Evolutionary conservation across 2,113 vertebrate genomes (phyloP), one percentile per base, ranked within the genome.

Genomic region (Heterochromis multidens): DNA sequence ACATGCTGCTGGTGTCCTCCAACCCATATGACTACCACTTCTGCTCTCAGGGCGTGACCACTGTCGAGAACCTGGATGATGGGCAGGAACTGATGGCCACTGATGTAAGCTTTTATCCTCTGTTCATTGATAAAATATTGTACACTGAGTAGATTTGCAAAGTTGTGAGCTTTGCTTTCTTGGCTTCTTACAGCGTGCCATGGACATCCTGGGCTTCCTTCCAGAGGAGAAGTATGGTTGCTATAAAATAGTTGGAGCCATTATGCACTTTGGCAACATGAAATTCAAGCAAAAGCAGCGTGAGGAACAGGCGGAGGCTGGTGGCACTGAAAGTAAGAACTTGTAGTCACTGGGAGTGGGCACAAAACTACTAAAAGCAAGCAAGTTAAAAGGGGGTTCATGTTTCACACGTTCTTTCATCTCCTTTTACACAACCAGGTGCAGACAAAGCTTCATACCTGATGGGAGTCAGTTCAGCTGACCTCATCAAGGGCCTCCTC

Each of bases 261-360:
- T 99, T 92, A 97, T 98, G 97, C 98, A 99, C 92, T 99, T 99
- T 0, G 97, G 98, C 85, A 99, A 99, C 95, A 98, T 99, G 98
- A 99, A 98, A 88, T 99, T 99, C 96, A 99, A 98, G 94, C 98
- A 97, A 58, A 99, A 97, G 92, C 98, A 97, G 92, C 95, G 98
- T 2, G 98, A 99, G 54, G 98, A 99, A 92, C 98, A 99, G 95
- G 98, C 97, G 0, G 98, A 99, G 93, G 93, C 97, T 0, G 97
- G 98, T 0, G 97, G 97, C 97, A 99, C 97, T 83, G 98, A 99
- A 96, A 98, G 98, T 99, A 93, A 95, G 88, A 87, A 17, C n/a
- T 11, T 33, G 21, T n/a, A 23, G 52, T 76, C 16, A 1, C 14
- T 3, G 6, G 6, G 52, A 19, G 7, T 33, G 4, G 35, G 5